A percentile compares a stretch with the other conserved stretches of the same genome.
phyloP scores from a whole-genome alignment of 2,797 vertebrate genomes.

The Manis pentadactyla region DNA sequence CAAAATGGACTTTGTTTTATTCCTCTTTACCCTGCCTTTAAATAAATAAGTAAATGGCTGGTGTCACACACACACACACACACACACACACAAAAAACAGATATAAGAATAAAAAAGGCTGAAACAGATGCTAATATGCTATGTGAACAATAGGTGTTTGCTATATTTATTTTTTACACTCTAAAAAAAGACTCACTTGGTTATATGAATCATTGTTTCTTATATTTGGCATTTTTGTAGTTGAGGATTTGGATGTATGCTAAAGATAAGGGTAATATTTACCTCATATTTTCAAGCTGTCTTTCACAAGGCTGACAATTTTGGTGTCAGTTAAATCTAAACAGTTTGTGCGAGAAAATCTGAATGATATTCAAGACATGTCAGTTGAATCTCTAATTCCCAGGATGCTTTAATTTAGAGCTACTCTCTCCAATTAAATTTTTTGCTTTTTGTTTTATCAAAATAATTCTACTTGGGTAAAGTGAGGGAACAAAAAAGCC shows the following conservation, averaged over 20 bases:
- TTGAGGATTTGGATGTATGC: not conserved
- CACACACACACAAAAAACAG: not conserved
- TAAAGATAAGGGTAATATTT: not conserved
- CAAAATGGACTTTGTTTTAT: not conserved
- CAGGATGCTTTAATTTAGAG: not conserved
- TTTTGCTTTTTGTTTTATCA: not conserved
- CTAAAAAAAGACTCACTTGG: not conserved
- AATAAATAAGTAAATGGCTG: not conserved
- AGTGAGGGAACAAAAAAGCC: not conserved
- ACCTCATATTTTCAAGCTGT: not conserved
- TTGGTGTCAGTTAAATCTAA: not conserved
- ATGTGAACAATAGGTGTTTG: not conserved
- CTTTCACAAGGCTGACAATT: not conserved
- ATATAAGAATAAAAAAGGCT: not conserved
- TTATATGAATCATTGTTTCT: not conserved
- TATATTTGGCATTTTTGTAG: not conserved
- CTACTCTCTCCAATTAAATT: not conserved
- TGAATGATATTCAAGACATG: not conserved
- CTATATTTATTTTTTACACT: not conserved
- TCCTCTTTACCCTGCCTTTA: not conserved
- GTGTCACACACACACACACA: no score
- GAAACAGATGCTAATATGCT: not conserved
- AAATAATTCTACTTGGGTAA: slow-evolving; percentile 54
- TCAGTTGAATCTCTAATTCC: not conserved
- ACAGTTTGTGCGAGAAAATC: not conserved